Evolutionary conservation across 2,113 vertebrate species (phyloP), one percentile per base, ranked within the genome.

Genomic region (Tautogolabrus adspersus): DNA sequence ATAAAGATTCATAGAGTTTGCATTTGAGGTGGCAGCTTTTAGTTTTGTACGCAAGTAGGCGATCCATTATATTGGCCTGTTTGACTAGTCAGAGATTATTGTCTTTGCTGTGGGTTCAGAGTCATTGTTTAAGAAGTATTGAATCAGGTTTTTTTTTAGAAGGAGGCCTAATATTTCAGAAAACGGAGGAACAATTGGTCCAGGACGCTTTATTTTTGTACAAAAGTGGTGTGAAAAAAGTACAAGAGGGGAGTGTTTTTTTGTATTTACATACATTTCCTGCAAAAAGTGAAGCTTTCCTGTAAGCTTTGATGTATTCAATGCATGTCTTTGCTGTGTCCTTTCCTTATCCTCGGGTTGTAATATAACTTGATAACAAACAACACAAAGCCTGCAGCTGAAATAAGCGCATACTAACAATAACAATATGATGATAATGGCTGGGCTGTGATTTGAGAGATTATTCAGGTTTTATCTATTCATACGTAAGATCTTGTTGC

Each of bases 291-390:
- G 38, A 42, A 15, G 38, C 30, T 59, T 19, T 44, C 34, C 46
- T 82, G 55, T 42, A 59, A 49, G 47, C 47, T 77, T 78, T 81
- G 74, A 74, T 84, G 59, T 66, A 60, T 86, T 87, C 82, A 64
- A 75, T 79, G 42, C 55, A 58, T 66, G 56, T 77, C 47, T 73
- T 61, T 72, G 42, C 62, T 51, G 71, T 86, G 61, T 89, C 66
- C 77, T 81, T 86, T 78, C 74, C 38, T 65, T 79, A 74, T 76
- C 77, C 75, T 68, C 62, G 68, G 83, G 83, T 91, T 87, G 76
- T 84, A 91, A 88, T 87, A 76, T 85, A 87, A 87, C 70, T 86
- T 87, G 54, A 81, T 82, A 83, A 87, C 70, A 88, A 88, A 90
- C 88, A 84, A 69, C 77, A 70, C 55, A 60, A 23, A 63, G 80